Percentiles rank a stretch among this genome's conserved stretches.
Conservation (phyloP, 64 coral and sea anemone genomes). For the Hydrozoanthus tunicans region DNA sequence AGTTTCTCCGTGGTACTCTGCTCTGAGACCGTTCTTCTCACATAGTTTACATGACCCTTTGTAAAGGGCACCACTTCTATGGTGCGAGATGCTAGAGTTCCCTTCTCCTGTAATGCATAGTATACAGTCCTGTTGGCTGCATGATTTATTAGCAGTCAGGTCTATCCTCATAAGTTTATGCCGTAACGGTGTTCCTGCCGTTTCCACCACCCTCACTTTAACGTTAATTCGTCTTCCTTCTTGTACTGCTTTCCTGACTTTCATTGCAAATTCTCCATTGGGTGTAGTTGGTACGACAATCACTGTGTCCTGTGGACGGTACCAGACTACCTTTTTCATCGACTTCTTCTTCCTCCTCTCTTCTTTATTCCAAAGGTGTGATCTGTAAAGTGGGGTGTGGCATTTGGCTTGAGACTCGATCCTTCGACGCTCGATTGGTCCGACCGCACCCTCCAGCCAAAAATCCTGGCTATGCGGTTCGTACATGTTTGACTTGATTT, state of each 20-base stretch:
- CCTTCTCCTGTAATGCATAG: conserved; percentile 6
- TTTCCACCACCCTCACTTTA: background rate
- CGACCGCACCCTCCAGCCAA: no score
- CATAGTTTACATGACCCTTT: background rate
- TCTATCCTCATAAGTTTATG: background rate
- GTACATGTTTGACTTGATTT: no score
- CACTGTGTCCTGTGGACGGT: background rate
- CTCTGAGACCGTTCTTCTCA: no score
- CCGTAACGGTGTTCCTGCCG: background rate
- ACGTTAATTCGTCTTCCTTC: background rate
- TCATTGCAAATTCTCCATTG: background rate
- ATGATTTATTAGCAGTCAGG: background rate
- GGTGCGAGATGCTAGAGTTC: background rate
- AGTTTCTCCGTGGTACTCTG: conserved; percentile 46
- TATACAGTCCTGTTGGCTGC: background rate
- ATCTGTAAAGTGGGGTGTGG: background rate
- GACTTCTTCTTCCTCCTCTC: background rate
- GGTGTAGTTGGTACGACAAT: background rate
- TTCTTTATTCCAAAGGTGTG: background rate
- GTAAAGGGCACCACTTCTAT: conserved; percentile 35
- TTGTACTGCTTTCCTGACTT: background rate
- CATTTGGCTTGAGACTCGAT: background rate
- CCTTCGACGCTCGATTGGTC: no score
- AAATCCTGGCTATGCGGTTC: no score
- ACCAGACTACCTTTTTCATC: background rate